These are phyloP conservation scores for Drosophila parvula DNA, from an alignment of 1,140 invertebrate genomes.

Conservation along the genomic window DNA sequence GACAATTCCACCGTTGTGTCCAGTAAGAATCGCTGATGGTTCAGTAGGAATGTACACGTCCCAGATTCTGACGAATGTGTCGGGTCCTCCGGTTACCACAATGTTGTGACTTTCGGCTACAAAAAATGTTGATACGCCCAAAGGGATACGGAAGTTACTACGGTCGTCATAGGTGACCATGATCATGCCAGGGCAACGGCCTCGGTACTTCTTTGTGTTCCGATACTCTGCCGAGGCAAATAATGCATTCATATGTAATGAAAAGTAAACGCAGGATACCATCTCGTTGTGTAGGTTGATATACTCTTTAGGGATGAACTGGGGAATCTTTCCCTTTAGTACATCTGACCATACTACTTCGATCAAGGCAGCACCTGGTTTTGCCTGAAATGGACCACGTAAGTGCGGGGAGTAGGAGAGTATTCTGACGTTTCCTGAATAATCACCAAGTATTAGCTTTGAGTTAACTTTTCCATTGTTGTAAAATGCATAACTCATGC, in stretches of 20 bases:
- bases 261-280: slow-evolving; percentile 88
- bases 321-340: slow-evolving; percentile 83
- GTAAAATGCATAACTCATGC: slow-evolving; percentile 88
- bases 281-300: slow-evolving; percentile 86
- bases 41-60: slow-evolving; percentile 89
- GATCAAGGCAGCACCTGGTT: slow-evolving; percentile 85
- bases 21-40: slow-evolving; percentile 86
- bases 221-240: slow-evolving; percentile 85
- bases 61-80: slow-evolving; percentile 90
- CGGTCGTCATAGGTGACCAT: slow-evolving; percentile 61
- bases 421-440: slow-evolving; percentile 87
- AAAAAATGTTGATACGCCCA: slow-evolving; percentile 86
- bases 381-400: slow-evolving; percentile 88
- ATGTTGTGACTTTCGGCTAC: slow-evolving; percentile 86
- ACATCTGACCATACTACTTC: slow-evolving; percentile 86
- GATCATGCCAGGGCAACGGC: slow-evolving; percentile 69
- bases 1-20: slow-evolving; percentile 89
- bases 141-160: slow-evolving; percentile 68
- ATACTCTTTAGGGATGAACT: slow-evolving; percentile 85
- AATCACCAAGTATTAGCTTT: slow-evolving; percentile 88
- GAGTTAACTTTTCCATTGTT: slow-evolving; percentile 86
- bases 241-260: slow-evolving; percentile 85
- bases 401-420: slow-evolving; percentile 86
- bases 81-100: slow-evolving; percentile 89
- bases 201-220: slow-evolving; percentile 74